phyloP scores from a whole-genome alignment of 1,140 invertebrate genomes.

The Agrilus planipennis region DNA sequence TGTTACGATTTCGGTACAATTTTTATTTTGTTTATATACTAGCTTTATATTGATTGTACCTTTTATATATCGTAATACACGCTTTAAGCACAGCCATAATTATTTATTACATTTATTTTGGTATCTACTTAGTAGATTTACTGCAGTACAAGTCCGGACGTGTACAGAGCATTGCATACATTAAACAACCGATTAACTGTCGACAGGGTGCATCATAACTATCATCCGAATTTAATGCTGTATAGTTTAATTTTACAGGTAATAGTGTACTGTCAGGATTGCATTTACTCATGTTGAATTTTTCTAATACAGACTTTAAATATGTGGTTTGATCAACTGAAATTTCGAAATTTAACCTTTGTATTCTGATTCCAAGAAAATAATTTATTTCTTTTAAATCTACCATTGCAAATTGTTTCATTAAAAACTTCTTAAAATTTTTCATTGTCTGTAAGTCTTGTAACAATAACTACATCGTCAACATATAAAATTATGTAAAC shows the following conservation, averaged over 20 bases:
- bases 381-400: conserved; percentile 4
- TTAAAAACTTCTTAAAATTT: conserved; percentile 1
- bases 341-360: not conserved
- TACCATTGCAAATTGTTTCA: not conserved
- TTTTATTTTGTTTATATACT: not conserved
- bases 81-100: conserved; percentile 2
- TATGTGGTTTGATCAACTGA: conserved; percentile 1
- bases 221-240: conserved; percentile 1
- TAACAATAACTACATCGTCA: conserved; percentile 5
- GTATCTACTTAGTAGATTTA: conserved; percentile 3
- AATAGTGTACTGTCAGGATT: not conserved
- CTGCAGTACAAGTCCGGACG: not conserved
- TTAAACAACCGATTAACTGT: conserved; percentile 2
- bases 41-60: conserved; percentile 3
- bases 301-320: conserved; percentile 3
- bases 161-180: conserved; percentile 2
- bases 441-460: not conserved
- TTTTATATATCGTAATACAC: conserved; percentile 3
- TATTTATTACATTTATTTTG: conserved; percentile 2
- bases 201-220: conserved; percentile 1
- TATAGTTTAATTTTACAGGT: not conserved
- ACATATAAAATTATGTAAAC: conserved; percentile 4
- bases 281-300: conserved; percentile 4
- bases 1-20: not conserved
- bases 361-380: conserved; percentile 2